Evolutionary conservation across 1,140 invertebrate genomes (phyloP).

Genomic region (Eurytemora carolleeae): DNA sequence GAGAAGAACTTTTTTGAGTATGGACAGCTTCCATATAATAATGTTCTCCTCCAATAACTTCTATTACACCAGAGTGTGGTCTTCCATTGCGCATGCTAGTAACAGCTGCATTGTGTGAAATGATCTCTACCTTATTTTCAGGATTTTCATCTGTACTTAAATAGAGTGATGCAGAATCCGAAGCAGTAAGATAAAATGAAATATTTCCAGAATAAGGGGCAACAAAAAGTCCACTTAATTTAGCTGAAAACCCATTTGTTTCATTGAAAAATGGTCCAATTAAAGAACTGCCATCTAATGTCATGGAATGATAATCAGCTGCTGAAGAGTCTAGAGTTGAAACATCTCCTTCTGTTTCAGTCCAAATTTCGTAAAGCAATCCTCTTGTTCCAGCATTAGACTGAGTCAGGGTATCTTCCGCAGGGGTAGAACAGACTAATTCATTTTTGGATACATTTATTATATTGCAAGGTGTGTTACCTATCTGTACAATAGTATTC

Average conservation of each 20-base stretch:
- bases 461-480: neutral
- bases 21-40: neutral
- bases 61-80: neutral
- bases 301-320: neutral
- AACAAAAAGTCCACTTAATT: neutral
- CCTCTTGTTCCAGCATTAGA: neutral
- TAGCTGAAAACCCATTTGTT: neutral
- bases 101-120: neutral
- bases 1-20: neutral
- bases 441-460: neutral
- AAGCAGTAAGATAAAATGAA: neutral
- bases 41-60: neutral
- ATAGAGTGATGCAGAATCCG: neutral
- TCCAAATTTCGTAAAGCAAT: neutral
- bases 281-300: neutral
- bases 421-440: neutral
- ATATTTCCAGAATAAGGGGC: neutral
- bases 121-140: neutral
- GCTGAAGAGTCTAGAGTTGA: neutral
- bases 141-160: neutral
- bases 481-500: neutral
- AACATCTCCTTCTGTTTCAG: neutral
- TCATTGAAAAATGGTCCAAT: neutral
- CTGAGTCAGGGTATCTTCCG: neutral
- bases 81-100: neutral